These are phyloP conservation scores for Gasteruption jaculator DNA, from an alignment of 2,888 invertebrate genomes.

Conservation along the genomic window DNA sequence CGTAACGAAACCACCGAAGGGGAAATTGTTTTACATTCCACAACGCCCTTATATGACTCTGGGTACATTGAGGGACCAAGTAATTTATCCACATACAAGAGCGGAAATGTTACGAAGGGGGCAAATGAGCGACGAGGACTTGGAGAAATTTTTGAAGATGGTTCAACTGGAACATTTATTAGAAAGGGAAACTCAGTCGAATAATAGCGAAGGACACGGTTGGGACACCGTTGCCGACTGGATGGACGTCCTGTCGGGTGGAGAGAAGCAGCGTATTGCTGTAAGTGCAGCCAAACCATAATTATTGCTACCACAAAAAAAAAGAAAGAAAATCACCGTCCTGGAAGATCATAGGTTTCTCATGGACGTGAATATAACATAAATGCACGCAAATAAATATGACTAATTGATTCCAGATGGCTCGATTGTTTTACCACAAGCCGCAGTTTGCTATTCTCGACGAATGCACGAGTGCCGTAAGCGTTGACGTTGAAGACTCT, in stretches of 20 bases:
- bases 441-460: slow-evolving; percentile 99
- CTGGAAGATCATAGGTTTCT: no score
- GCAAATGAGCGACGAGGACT: slow-evolving; percentile 68
- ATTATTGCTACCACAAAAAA: no score
- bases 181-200: slow-evolving; percentile 66
- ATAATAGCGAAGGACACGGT: slow-evolving; percentile 57
- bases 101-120: slow-evolving; percentile 79
- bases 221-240: slow-evolving; percentile 95
- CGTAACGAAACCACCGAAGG: slow-evolving; percentile 90
- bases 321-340: no score
- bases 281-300: slow-evolving; percentile 50
- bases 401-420: slow-evolving; percentile 64
- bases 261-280: slow-evolving; percentile 97
- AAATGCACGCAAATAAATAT: neutral
- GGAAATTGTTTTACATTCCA: slow-evolving; percentile 96
- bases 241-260: slow-evolving; percentile 97
- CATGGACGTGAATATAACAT: no score
- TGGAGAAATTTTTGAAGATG: slow-evolving; percentile 70
- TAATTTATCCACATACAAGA: slow-evolving; percentile 90
- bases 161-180: slow-evolving; percentile 84
- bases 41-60: slow-evolving; percentile 98
- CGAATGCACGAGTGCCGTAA: slow-evolving; percentile 98
- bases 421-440: slow-evolving; percentile 91
- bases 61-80: slow-evolving; percentile 89
- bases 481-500: slow-evolving; percentile 95